Conservation (phyloP, 1,140 invertebrate genomes). For the Temnothorax longispinosus region DNA sequence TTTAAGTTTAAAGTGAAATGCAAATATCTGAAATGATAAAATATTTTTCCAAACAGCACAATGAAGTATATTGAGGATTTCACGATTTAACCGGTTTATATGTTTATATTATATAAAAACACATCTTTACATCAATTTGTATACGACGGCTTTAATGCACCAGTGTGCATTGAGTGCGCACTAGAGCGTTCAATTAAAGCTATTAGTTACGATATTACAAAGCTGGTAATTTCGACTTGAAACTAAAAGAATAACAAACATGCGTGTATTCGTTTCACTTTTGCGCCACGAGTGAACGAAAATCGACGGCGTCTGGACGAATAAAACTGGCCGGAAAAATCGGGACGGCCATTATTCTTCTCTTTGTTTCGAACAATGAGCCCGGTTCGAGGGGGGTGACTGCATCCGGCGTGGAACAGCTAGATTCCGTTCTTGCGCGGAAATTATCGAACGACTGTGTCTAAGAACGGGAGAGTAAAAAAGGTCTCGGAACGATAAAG, state of each 20-base stretch:
- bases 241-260: constrained; percentile 10
- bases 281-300: constrained; percentile 36
- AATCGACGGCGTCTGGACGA: constrained; percentile 57
- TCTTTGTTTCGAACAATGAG: constrained; percentile 67
- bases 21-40: too few relatives aligned
- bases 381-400: not conserved
- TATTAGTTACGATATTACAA: not conserved
- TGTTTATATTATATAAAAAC: too few relatives aligned
- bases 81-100: too few relatives aligned
- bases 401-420: constrained; percentile 66
- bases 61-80: too few relatives aligned
- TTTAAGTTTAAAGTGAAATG: too few relatives aligned
- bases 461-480: constrained; percentile 33
- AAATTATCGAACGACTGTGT: constrained; percentile 73
- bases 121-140: too few relatives aligned
- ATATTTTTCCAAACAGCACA: too few relatives aligned
- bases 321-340: constrained; percentile 62
- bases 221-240: not conserved
- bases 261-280: not conserved
- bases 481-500: constrained; percentile 55
- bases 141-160: too few relatives aligned
- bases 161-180: too few relatives aligned
- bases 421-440: constrained; percentile 67
- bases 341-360: constrained; percentile 65
- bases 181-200: too few relatives aligned